phyloP scores from a whole-genome alignment of 2,113 vertebrate species.

The Tenrec ecaudatus region DNA sequence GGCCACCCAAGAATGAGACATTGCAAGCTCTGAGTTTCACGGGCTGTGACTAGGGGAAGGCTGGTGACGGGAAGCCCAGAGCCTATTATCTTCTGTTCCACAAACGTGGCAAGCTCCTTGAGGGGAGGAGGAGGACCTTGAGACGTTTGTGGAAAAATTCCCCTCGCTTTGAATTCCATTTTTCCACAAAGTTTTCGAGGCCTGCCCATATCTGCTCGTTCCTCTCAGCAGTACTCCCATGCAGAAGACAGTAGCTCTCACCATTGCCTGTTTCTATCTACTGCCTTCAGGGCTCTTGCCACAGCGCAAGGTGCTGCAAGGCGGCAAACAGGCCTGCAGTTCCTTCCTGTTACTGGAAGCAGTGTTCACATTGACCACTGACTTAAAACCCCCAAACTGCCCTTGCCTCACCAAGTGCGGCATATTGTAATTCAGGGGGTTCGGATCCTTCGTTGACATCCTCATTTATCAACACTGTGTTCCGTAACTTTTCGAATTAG shows the following conservation, averaged over 20 bases:
- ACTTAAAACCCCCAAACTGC: slow-evolving; percentile 3
- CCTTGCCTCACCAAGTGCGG: background rate
- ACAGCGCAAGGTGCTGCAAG: background rate
- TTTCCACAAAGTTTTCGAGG: too few species aligned
- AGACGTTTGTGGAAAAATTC: too few species aligned
- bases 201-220: background rate
- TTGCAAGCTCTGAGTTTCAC: background rate
- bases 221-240: background rate
- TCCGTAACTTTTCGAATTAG: background rate
- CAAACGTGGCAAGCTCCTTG: background rate
- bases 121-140: background rate
- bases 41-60: too few species aligned
- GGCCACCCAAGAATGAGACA: background rate
- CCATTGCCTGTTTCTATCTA: background rate
- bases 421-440: background rate
- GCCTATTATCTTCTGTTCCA: too few species aligned
- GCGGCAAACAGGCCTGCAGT: background rate
- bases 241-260: background rate
- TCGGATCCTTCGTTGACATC: background rate
- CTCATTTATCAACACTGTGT: background rate
- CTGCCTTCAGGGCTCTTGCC: background rate
- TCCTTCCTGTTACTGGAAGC: slow-evolving; percentile 13
- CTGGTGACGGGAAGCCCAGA: background rate
- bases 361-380: background rate
- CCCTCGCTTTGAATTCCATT: too few species aligned